Base-by-base conservation (phyloP, 2,113 vertebrate genomes). In the Mixornis gularis region DNA sequence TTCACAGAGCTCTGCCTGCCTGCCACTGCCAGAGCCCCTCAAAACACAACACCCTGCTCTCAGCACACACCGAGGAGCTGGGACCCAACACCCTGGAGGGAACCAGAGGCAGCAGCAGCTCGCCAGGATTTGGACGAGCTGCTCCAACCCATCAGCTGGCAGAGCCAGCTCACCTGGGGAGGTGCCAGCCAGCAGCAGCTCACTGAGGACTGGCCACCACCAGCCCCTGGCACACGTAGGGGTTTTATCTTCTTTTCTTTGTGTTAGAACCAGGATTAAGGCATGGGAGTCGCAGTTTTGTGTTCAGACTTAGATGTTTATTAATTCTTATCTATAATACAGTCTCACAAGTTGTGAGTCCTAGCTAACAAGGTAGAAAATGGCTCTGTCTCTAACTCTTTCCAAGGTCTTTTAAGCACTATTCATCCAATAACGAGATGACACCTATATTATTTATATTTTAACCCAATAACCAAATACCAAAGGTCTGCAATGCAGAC, bases 41-140 rank as follows among this genome's bases (percentile, higher is more conserved):
- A 1, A 24, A 63, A 49, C 0, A 0, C 52, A 41, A 64, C 51
- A n/a, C 36, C 18, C 49, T 32, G 29, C 62, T n/a, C 52, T 38
- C 2, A 0, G 65, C 29, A 53, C 55, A 46, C 27, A 2, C 6
- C 0, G 1, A 48, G n/a, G 40, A 60, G 48, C 8, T 13, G 34
- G 22, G 32, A 77, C 7, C 40, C 43, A 9, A 4, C 17, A 9
- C 16, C 59, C 38, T 0, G 0, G 3, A 32, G 46, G 34, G 65
- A 70, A 29, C 21, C 40, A 2, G 0, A 44, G 41, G 41, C 71
- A 72, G 76, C 41, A 25, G 63, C 62, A 52, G 12, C 12, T 78
- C 19, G 1, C n/a, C 53, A 77, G 55, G 18, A 29, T 24, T 62
- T 62, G 68, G 63, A 32, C 0, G 4, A 64, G 55, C 46, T 70